A percentile compares a stretch with the other conserved stretches of the same genome.
Evolutionary conservation across 2,797 vertebrate species (phyloP).

Genomic region (Pelobates cultripes): DNA sequence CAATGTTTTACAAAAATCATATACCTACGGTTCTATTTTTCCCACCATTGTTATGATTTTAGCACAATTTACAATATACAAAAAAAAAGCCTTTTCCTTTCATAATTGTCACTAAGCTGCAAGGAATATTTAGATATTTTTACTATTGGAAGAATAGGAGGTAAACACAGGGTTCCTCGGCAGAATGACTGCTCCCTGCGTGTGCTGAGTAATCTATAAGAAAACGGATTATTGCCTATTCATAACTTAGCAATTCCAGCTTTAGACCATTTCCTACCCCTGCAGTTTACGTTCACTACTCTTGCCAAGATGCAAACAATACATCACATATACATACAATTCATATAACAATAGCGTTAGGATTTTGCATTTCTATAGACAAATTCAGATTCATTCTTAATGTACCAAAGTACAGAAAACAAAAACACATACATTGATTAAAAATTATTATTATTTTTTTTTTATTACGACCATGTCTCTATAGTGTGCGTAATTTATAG

Average conservation of each 20-base stretch:
- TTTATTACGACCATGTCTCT: too few species aligned
- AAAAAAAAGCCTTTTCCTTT: slow-evolving; percentile 71
- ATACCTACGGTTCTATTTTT: slow-evolving; percentile 69
- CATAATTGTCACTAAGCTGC: slow-evolving; percentile 72
- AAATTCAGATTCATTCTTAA: too few species aligned
- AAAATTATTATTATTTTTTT: too few species aligned
- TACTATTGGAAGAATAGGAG: slow-evolving; percentile 62
- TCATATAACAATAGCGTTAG: neutral
- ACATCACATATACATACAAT: neutral
- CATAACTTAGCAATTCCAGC: neutral
- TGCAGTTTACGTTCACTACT: neutral
- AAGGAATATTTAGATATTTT: slow-evolving; percentile 73
- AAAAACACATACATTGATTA: too few species aligned
- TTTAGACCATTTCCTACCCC: neutral
- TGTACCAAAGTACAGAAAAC: too few species aligned
- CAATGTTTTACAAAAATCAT: slow-evolving; percentile 58
- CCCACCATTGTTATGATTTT: slow-evolving; percentile 80
- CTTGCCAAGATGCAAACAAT: neutral
- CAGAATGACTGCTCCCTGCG: slow-evolving; percentile 46
- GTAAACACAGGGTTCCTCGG: slow-evolving; percentile 62
- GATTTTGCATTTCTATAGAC: neutral
- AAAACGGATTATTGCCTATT: neutral
- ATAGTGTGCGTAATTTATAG: too few species aligned
- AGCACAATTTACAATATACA: slow-evolving; percentile 79
- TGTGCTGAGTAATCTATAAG: slow-evolving; percentile 60